Conservation (phyloP, 2,888 invertebrate species). For the Patella ulyssiponensis region DNA sequence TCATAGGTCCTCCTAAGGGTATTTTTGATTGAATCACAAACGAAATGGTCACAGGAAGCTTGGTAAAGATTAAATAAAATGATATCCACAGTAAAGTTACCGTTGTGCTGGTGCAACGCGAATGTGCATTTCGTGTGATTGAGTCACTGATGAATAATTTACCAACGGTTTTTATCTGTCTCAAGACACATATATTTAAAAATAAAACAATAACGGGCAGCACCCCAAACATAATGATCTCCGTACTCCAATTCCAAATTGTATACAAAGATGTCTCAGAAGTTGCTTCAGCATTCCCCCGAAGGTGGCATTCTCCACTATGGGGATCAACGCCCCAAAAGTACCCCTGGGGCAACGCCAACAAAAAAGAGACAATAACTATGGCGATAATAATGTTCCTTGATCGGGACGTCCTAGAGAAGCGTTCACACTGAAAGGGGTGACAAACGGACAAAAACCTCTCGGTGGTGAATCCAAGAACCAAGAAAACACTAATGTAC, state of each 20-base stretch:
- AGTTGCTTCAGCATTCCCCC: constrained; percentile 36
- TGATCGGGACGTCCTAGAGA: constrained; percentile 60
- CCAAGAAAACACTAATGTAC: constrained; percentile 66
- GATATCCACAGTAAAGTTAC: constrained; percentile 61
- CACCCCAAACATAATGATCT: constrained; percentile 54
- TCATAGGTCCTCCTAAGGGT: constrained; percentile 47
- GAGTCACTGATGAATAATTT: constrained; percentile 30
- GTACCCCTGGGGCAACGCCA: constrained; percentile 64
- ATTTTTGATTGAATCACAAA: constrained; percentile 54
- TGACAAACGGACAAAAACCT: constrained; percentile 64
- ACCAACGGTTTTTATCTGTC: constrained; percentile 39
- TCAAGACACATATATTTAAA: constrained; percentile 58
- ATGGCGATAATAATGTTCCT: constrained; percentile 58
- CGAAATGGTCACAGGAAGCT: constrained; percentile 61
- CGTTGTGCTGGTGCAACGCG: constrained; percentile 48
- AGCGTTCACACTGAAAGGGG: constrained; percentile 63
- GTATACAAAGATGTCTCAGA: constrained; percentile 43
- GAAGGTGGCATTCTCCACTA: constrained; percentile 39
- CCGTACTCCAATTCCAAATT: constrained; percentile 58
- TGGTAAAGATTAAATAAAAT: constrained; percentile 64
- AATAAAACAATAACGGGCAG: constrained; percentile 55
- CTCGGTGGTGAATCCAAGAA: constrained; percentile 68
- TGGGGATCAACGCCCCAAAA: constrained; percentile 60
- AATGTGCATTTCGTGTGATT: constrained; percentile 9
- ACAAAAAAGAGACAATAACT: constrained; percentile 43